Evolutionary conservation across 2,113 vertebrate genomes (phyloP), one percentile per base, ranked within the genome.

Genomic region (Ellobius talpinus): DNA sequence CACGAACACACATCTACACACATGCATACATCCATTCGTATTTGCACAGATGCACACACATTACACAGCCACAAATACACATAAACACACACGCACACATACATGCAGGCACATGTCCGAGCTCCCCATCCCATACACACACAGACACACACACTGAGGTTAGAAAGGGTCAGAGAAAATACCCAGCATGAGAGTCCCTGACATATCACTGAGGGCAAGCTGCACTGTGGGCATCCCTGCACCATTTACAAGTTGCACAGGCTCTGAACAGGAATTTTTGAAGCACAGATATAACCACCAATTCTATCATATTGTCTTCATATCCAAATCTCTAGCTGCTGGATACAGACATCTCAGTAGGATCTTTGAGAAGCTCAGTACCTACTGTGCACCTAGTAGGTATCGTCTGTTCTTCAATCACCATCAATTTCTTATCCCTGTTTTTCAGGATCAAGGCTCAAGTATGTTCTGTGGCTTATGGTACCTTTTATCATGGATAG

Each of bases 401-500:
- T 21, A 39, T 3, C 52, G n/a, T 77, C 23, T 84, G 79, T 3
- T 3, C 8, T 74, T n/a, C 19, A 79, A 63, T 21, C 12, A 55
- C 85, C 63, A 89, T 90, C 96, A 68, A 50, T 91, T 95, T 91
- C 91, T 72, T 88, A 52, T 86, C 92, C n/a, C 76, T 72, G 0
- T 72, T 58, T 95, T 70, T 73, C n/a, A 84, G n/a, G 23, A 70
- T 90, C 66, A 95, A 93, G 73, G 87, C 4, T 81, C 36, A 95
- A 84, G 31, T 42, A 55, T 87, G 29, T 42, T 90, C 1, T 70
- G 58, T 14, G 42, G 92, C 47, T 65, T 31, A 86, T 16, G 45
- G 7, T n/a, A 61, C 21, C 26, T 39, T 39, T 16, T 29, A 76
- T 55, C 33, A 84, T 0, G 45, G n/a, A 13, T 55, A 89, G n/a